These are phyloP conservation scores for Neocloeon triangulifer DNA, from an alignment of 1,140 invertebrate species.

Conservation along the genomic window DNA sequence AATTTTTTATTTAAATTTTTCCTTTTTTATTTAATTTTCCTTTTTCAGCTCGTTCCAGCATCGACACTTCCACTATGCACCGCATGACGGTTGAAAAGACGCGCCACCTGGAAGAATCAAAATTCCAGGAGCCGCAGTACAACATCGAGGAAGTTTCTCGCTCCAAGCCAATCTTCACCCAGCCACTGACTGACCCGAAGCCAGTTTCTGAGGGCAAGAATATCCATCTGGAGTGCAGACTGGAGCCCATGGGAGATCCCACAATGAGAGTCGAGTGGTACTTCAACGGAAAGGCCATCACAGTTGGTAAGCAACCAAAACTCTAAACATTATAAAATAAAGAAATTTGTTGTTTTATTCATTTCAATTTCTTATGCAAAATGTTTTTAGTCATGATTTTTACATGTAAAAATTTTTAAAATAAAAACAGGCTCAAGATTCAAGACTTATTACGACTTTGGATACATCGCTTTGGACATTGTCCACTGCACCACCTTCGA, in stretches of 20 bases:
- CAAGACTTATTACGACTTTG: constrained; percentile 87
- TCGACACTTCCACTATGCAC: constrained; percentile 76
- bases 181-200: constrained; percentile 55
- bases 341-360: constrained; percentile 4
- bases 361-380: background rate
- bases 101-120: constrained; percentile 59
- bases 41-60: constrained; percentile 51
- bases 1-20: too few species aligned
- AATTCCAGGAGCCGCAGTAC: constrained; percentile 68
- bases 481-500: constrained; percentile 68
- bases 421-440: constrained; percentile 42
- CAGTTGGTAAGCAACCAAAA: constrained; percentile 31
- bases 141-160: constrained; percentile 83
- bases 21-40: too few species aligned
- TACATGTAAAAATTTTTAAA: constrained; percentile 2
- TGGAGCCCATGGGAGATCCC: constrained; percentile 88
- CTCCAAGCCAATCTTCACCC: constrained; percentile 74
- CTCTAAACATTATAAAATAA: constrained; percentile 1
- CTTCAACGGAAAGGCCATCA: constrained; percentile 69
- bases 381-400: background rate
- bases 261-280: constrained; percentile 92
- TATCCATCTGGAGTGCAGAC: constrained; percentile 68
- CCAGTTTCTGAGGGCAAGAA: constrained; percentile 77
- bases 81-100: constrained; percentile 66
- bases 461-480: constrained; percentile 78